These are phyloP conservation scores for Agriotes lineatus DNA, from an alignment of 2,888 invertebrate species.

Conservation along the genomic window DNA sequence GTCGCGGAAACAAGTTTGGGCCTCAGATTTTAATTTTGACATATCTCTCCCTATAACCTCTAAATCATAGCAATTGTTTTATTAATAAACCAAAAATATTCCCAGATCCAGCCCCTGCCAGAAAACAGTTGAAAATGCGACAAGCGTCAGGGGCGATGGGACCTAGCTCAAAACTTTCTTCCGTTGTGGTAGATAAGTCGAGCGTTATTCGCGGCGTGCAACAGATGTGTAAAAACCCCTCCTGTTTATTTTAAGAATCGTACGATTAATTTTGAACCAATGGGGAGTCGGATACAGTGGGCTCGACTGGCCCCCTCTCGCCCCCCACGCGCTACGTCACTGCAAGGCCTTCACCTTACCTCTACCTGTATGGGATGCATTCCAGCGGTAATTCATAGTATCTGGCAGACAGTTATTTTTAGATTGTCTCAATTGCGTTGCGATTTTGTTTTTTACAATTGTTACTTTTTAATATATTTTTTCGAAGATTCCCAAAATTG, in stretches of 20 bases:
- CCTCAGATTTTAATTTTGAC: too few species aligned
- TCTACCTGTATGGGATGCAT: slow-evolving; percentile 35
- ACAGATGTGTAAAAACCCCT: slow-evolving; percentile 47
- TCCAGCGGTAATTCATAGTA: slow-evolving; percentile 32
- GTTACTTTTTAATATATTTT: too few species aligned
- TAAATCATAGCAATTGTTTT: too few species aligned
- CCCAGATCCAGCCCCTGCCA: too few species aligned
- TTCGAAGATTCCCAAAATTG: too few species aligned
- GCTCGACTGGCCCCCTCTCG: slow-evolving; percentile 49
- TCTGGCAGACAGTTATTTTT: not conserved
- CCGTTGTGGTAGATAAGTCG: slow-evolving; percentile 31
- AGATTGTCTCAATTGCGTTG: not conserved
- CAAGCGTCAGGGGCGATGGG: not conserved
- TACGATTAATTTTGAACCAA: slow-evolving; percentile 52
- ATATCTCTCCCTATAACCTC: too few species aligned
- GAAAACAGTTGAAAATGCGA: not conserved
- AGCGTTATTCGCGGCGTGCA: slow-evolving; percentile 43
- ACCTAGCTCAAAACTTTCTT: slow-evolving; percentile 28
- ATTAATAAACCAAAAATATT: too few species aligned
- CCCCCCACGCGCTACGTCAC: slow-evolving; percentile 39
- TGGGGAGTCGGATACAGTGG: slow-evolving; percentile 45
- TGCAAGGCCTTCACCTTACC: slow-evolving; percentile 40
- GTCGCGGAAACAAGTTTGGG: not conserved
- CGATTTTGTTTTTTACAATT: not conserved
- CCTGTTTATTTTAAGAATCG: slow-evolving; percentile 51